Evolutionary conservation across 2,888 invertebrate genomes (phyloP).

Genomic region (Trachelus troglodyta): DNA sequence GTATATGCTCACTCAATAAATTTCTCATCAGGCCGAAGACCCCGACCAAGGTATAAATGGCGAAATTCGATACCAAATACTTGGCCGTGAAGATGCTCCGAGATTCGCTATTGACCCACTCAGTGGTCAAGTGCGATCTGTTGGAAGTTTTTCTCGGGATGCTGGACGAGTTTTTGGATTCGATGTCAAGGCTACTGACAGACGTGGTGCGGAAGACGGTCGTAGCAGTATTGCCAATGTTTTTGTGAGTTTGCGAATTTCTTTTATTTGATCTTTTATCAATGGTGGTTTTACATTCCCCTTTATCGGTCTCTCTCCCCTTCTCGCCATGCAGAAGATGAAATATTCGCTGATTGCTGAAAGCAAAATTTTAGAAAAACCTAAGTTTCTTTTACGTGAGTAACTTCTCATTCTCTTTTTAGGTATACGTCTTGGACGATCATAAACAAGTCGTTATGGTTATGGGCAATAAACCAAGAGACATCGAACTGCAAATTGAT

Average conservation of each 20-base stretch:
- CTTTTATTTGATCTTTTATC: not conserved
- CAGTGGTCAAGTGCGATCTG: constrained; percentile 80
- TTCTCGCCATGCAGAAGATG: not conserved
- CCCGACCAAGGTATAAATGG: constrained; percentile 81
- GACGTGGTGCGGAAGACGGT: constrained; percentile 83
- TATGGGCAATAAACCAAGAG: constrained; percentile 79
- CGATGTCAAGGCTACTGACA: constrained; percentile 89
- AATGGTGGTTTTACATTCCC: not conserved
- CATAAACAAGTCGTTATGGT: constrained; percentile 84
- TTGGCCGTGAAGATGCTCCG: constrained; percentile 78
- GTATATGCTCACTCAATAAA: not conserved
- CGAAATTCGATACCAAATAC: constrained; percentile 83
- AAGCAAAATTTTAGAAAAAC: not conserved
- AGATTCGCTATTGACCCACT: constrained; percentile 83
- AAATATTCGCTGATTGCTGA: not conserved
- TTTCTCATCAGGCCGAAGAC: constrained; percentile 74
- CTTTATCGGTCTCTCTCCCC: not conserved
- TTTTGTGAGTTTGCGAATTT: constrained; percentile 74
- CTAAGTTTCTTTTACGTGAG: not conserved
- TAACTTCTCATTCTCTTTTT: constrained; percentile 24
- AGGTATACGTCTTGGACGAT: constrained; percentile 87
- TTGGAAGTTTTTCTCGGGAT: constrained; percentile 76
- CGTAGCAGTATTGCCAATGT: constrained; percentile 87
- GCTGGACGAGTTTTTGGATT: constrained; percentile 85
- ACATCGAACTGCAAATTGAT: constrained; percentile 78